A percentile compares a stretch with the other conserved stretches of the same genome.
Evolutionary conservation across 2,797 vertebrate genomes (phyloP).

Genomic region (Lycodopsis pacificus): DNA sequence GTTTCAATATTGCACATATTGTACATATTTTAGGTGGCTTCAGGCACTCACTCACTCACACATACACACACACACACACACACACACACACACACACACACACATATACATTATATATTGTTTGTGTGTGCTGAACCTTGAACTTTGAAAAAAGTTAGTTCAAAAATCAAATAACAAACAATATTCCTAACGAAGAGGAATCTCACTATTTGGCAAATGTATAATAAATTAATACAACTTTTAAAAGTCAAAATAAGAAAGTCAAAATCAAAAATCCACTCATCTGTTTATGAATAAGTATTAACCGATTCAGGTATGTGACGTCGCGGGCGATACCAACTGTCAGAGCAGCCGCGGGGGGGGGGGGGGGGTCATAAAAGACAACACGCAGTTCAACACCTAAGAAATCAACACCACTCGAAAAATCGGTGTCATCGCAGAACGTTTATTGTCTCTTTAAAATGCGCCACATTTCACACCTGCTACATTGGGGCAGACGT

Average conservation of each 20-base stretch:
- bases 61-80: too few relatives aligned
- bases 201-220: not conserved
- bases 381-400: not conserved
- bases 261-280: not conserved
- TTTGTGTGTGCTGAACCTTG: not conserved
- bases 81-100: too few relatives aligned
- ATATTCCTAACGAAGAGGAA: not conserved
- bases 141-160: too few relatives aligned
- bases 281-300: slow-evolving; percentile 9
- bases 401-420: not conserved
- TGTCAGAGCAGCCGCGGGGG: not conserved
- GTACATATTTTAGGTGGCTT: not conserved
- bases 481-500: fast-evolving
- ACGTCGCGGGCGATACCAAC: slow-evolving; percentile 68
- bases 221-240: not conserved
- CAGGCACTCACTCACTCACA: too few relatives aligned
- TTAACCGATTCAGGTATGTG: not conserved
- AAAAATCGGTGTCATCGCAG: fast-evolving
- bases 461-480: fast-evolving
- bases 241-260: not conserved
- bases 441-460: fast-evolving
- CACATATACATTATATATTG: not conserved
- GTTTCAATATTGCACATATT: not conserved
- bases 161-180: not conserved
- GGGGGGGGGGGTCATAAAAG: not conserved